phyloP scores from a whole-genome alignment of 2,113 vertebrate genomes.

The Otus sunia region DNA sequence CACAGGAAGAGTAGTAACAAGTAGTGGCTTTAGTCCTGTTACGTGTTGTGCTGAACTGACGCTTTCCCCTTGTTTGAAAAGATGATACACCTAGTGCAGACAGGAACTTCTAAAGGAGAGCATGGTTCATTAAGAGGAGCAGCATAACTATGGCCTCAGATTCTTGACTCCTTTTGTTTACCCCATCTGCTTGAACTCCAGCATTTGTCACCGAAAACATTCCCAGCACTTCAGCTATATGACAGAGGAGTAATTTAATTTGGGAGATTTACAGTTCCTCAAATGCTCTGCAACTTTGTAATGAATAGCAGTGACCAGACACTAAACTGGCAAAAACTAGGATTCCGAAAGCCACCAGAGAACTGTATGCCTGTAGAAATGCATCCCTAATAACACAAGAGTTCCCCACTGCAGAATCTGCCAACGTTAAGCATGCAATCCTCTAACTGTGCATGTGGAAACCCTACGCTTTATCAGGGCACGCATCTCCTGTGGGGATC shows the following conservation, averaged over 20 bases:
- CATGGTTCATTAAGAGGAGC: neutral
- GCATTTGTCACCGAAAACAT: neutral
- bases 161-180: neutral
- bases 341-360: neutral
- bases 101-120: neutral
- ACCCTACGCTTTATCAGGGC: neutral
- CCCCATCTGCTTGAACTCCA: neutral
- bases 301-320: neutral
- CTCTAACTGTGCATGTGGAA: neutral
- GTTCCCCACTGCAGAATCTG: neutral
- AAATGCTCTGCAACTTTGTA: neutral
- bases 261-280: neutral
- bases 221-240: neutral
- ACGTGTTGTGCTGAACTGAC: neutral
- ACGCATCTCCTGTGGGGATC: neutral
- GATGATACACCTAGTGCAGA: neutral
- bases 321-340: neutral
- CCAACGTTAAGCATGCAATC: neutral
- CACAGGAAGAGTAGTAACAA: neutral
- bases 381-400: neutral
- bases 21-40: neutral
- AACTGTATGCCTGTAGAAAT: neutral
- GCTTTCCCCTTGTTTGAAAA: neutral
- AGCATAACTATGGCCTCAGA: neutral
- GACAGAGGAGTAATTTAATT: neutral